A percentile compares a stretch with the other conserved stretches of the same genome.
These are phyloP conservation scores for Charanyca ferruginea DNA, from an alignment of 2,888 invertebrate genomes.

Conservation along the genomic window DNA sequence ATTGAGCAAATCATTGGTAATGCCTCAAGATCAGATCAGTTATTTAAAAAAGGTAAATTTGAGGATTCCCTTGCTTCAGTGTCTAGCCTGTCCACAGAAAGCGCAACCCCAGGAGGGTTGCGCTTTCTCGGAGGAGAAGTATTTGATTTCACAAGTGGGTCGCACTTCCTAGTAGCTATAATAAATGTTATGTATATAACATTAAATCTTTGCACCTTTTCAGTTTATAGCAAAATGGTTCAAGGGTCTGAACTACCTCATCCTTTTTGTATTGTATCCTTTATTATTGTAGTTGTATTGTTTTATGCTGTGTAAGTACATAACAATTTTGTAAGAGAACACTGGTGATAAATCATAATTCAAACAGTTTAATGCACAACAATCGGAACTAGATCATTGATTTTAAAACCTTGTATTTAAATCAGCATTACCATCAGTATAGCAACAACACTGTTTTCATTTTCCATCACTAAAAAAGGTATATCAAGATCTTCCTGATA, in stretches of 20 bases:
- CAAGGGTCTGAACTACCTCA: slow-evolving; percentile 49
- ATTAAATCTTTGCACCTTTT: slow-evolving; percentile 58
- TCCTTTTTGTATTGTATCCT: slow-evolving; percentile 73
- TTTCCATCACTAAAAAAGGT: not conserved
- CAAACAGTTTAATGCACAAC: too few relatives aligned
- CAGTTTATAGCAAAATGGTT: slow-evolving; percentile 58
- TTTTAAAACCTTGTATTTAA: too few relatives aligned
- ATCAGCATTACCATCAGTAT: not conserved
- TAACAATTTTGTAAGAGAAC: not conserved
- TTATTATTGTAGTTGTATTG: slow-evolving; percentile 55
- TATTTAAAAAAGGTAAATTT: slow-evolving; percentile 81
- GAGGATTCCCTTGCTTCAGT: not conserved
- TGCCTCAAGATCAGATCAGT: slow-evolving; percentile 73
- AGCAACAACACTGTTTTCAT: not conserved
- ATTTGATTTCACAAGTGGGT: not conserved
- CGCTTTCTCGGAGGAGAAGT: too few relatives aligned
- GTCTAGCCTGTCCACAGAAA: not conserved
- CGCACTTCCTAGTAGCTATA: not conserved
- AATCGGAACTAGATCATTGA: too few relatives aligned
- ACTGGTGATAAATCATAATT: not conserved
- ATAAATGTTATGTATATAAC: not conserved
- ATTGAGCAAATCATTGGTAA: slow-evolving; percentile 76
- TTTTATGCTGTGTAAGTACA: not conserved
- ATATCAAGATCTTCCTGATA: not conserved
- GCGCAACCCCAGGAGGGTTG: too few relatives aligned